Evolutionary conservation across 2,797 vertebrate species (phyloP).

Genomic region (Takifugu ocellatus): DNA sequence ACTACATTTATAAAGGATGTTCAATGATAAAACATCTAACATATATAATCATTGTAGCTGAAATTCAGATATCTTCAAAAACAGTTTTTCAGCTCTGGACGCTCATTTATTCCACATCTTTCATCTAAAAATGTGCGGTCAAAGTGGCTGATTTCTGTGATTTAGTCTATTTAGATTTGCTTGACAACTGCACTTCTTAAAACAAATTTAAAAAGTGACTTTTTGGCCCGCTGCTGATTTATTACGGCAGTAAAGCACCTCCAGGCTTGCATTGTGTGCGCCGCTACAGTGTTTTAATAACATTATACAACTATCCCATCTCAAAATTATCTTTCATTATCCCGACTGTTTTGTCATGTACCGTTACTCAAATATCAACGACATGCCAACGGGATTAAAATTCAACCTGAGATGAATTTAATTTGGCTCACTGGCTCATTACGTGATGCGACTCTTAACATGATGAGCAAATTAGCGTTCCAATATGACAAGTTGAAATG

Average conservation of each 20-base stretch:
- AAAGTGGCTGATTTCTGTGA: not conserved
- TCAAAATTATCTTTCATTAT: slow-evolving; percentile 14
- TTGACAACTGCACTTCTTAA: not conserved
- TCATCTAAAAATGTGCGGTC: not conserved
- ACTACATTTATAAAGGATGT: too few species aligned
- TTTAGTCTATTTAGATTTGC: not conserved
- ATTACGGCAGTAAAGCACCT: not conserved
- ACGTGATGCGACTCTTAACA: slow-evolving; percentile 67
- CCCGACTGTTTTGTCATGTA: slow-evolving; percentile 29
- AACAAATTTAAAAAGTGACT: not conserved
- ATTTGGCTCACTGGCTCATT: slow-evolving; percentile 78
- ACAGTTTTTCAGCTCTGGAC: too few species aligned
- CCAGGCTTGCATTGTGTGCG: not conserved
- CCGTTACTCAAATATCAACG: slow-evolving; percentile 26
- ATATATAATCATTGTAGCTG: not conserved
- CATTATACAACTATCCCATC: slow-evolving; percentile 8
- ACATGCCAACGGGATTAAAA: slow-evolving; percentile 53
- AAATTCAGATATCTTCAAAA: not conserved
- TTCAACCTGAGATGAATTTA: slow-evolving; percentile 78
- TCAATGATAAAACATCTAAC: not conserved
- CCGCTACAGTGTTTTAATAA: slow-evolving; percentile 10
- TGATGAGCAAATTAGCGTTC: slow-evolving; percentile 59
- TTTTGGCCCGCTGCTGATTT: slow-evolving; percentile 1
- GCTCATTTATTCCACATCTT: not conserved
- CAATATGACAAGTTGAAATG: slow-evolving; percentile 64